Evolutionary conservation across 2,888 invertebrate species (phyloP), one percentile per base, ranked within the genome.

Genomic region (Lasioglossum villosulum): DNA sequence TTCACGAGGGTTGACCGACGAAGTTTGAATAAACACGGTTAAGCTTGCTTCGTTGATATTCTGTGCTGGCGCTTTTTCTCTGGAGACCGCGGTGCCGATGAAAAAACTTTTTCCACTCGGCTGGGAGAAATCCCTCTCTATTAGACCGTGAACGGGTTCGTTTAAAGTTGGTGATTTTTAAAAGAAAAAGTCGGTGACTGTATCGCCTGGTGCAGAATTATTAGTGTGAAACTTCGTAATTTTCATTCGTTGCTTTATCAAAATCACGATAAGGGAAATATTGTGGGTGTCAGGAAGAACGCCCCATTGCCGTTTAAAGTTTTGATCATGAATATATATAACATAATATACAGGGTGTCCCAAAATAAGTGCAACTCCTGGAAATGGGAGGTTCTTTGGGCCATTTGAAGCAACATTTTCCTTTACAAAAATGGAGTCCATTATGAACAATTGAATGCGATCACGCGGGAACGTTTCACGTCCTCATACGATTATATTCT

Each of bases 11-110:
- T 74, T 68, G 56, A 42, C 70, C 63, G 42, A 48, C 68, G 73
- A 86, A 75, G 78, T 86, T 78, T 70, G 48, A 45, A 81, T 84
- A 82, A 87, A 87, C 82, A 84, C 71, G 39, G 79, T 82, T 86
- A 86, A 75, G 63, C 73, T 37, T 70, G 42, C 80, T 83, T 82
- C 86, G 79, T 87, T 86, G 75, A 82, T 78, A 85, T 86, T 84
- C 81, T 59, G 63, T 56, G 42, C 79, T 27, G 37, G 59, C 39
- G 76, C 73, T 70, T 63, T 74, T 72, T 73, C 72, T 66, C 66
- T 8, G 56, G 59, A 30, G 63, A 73, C 39, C 68, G n/a, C 63
- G 30, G n/a, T n/a, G 56, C n/a, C 84, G 78, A 86, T 86, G 84
- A 84, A 86, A 86, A 81, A 84, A 84, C 78, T 84, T 86, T 42